Evolutionary conservation across 2,113 vertebrate species (phyloP).

Genomic region (Lontra canadensis): DNA sequence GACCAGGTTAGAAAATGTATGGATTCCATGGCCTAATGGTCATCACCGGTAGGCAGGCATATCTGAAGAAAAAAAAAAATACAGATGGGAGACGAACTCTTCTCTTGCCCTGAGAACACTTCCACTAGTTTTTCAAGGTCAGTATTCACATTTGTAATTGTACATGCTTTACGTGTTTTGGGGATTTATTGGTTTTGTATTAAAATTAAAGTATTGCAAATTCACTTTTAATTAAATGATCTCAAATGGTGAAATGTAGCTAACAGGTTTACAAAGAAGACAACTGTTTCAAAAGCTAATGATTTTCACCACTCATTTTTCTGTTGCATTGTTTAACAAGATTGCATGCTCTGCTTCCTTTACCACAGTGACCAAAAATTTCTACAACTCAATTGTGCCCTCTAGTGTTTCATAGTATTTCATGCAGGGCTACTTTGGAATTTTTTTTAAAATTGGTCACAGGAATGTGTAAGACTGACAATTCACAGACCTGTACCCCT

Average conservation of each 20-base stretch:
- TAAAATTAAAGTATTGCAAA: conserved; percentile 7
- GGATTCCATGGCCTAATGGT: neutral
- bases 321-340: neutral
- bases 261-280: neutral
- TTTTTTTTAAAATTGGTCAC: neutral
- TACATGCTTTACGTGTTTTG: neutral
- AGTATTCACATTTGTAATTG: neutral
- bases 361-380: neutral
- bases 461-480: neutral
- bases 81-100: neutral
- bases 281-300: conserved; percentile 12
- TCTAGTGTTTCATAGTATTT: conserved; percentile 52
- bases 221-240: conserved; percentile 18
- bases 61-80: neutral
- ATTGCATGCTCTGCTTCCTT: neutral
- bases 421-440: neutral
- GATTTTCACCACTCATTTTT: neutral
- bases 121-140: neutral
- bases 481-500: too few species aligned
- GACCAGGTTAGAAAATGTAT: neutral
- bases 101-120: neutral
- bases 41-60: neutral
- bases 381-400: conserved; percentile 31
- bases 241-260: neutral
- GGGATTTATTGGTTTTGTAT: neutral